Evolutionary conservation across 2,888 invertebrate species (phyloP).

Genomic region (Sminthurinus aureus): DNA sequence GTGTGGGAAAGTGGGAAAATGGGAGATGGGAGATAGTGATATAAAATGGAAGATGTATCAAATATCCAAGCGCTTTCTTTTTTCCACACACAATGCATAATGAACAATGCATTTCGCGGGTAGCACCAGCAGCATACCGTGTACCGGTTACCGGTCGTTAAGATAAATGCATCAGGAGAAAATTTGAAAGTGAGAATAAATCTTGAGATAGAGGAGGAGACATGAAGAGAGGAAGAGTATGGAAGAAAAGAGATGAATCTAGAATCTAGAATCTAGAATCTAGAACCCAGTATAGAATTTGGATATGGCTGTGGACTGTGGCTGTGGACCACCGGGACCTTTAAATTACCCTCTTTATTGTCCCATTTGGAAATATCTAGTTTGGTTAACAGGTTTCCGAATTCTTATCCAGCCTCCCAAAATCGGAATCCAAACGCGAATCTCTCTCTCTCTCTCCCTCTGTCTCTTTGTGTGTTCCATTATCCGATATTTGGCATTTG

Average conservation of each 20-base stretch:
- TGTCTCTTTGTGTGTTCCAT: neutral
- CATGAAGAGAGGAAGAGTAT: neutral
- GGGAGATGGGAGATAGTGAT: too few relatives aligned
- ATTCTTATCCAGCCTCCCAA: slow-evolving; percentile 6
- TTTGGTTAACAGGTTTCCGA: slow-evolving; percentile 25
- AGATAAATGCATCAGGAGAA: slow-evolving; percentile 4
- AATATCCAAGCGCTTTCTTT: too few relatives aligned
- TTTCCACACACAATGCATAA: too few relatives aligned
- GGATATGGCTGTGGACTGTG: neutral
- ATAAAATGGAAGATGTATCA: too few relatives aligned
- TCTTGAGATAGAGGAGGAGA: slow-evolving; percentile 13
- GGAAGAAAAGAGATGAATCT: neutral
- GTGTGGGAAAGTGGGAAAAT: too few relatives aligned
- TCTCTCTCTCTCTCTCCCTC: neutral
- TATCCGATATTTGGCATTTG: neutral
- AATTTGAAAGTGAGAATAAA: slow-evolving; percentile 14
- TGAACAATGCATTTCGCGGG: too few relatives aligned
- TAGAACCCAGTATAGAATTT: too few relatives aligned
- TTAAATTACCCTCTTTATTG: slow-evolving; percentile 29
- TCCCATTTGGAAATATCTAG: slow-evolving; percentile 28
- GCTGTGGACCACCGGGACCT: slow-evolving; percentile 21
- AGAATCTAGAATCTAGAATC: too few relatives aligned
- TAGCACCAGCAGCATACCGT: too few relatives aligned
- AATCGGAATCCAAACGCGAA: neutral
- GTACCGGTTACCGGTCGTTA: neutral